Evolutionary conservation across 35 echinoderm and acorn worm genomes (phyloP).

Genomic region (Diadema setosum): DNA sequence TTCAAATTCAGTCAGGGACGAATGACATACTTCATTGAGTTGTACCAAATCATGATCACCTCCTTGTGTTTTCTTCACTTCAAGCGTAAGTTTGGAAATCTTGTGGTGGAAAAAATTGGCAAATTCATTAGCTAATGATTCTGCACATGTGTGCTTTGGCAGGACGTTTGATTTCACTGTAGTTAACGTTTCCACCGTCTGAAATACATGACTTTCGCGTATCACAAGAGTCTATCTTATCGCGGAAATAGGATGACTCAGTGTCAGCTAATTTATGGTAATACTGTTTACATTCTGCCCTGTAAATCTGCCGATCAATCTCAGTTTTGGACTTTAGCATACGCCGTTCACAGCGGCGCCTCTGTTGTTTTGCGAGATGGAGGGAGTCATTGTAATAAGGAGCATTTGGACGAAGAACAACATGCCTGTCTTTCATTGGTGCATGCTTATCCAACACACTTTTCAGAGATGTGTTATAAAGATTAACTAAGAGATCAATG

Average conservation of each 20-base stretch:
- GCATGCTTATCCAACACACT: slow-evolving; percentile 13
- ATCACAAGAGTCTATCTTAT: background rate
- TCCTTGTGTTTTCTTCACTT: background rate
- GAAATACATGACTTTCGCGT: background rate
- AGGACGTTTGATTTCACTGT: background rate
- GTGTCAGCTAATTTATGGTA: background rate
- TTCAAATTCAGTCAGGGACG: background rate
- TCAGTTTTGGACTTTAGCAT: background rate
- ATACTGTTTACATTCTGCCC: background rate
- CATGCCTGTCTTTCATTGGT: background rate
- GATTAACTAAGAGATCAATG: background rate
- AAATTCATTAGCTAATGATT: background rate
- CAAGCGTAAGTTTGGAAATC: background rate
- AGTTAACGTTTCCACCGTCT: background rate
- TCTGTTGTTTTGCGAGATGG: background rate
- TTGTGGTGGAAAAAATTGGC: background rate
- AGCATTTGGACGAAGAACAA: slow-evolving; percentile 10
- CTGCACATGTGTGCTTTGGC: background rate
- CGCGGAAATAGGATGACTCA: background rate
- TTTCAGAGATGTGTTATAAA: background rate
- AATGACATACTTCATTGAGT: background rate
- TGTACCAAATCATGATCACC: background rate
- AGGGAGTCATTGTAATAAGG: slow-evolving; percentile 4
- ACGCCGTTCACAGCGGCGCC: background rate
- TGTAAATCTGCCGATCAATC: background rate